Conservation (phyloP, 1,140 invertebrate species). For the Ceratoteleas bidentatus region DNA sequence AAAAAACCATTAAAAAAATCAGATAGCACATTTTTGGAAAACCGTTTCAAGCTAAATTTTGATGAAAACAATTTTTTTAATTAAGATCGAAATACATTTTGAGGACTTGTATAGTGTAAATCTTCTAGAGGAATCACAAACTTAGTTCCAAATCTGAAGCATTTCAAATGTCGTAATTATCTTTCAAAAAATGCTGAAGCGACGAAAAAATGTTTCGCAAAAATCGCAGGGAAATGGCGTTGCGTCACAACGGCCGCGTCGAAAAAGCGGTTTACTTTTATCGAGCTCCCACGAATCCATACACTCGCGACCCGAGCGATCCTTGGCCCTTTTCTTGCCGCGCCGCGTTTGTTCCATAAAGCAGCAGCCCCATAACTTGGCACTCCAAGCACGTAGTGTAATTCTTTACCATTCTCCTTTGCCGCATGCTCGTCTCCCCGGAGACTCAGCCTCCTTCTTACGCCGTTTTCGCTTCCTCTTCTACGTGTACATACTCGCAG, state of each 20-base stretch:
- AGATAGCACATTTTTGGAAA: background rate
- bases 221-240: no score
- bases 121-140: no score
- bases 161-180: no score
- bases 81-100: no score
- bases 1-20: no score
- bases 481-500: slow-evolving; percentile 8
- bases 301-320: slow-evolving; percentile 51
- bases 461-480: slow-evolving; percentile 8
- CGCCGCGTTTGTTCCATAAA: slow-evolving; percentile 70
- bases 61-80: no score
- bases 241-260: slow-evolving; percentile 42
- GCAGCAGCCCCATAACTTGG: slow-evolving; percentile 71
- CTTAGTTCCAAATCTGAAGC: no score
- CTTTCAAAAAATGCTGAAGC: no score
- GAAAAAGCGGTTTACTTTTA: slow-evolving; percentile 60
- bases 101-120: no score
- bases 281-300: slow-evolving; percentile 53
- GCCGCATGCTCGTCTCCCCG: slow-evolving; percentile 60
- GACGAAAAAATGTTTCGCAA: no score
- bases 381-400: slow-evolving; percentile 72
- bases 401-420: slow-evolving; percentile 72
- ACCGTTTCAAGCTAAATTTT: no score
- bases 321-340: slow-evolving; percentile 59
- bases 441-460: slow-evolving; percentile 48